Evolutionary conservation across 2,797 vertebrate species (phyloP).

Genomic region (Bryconaethiops microstoma): DNA sequence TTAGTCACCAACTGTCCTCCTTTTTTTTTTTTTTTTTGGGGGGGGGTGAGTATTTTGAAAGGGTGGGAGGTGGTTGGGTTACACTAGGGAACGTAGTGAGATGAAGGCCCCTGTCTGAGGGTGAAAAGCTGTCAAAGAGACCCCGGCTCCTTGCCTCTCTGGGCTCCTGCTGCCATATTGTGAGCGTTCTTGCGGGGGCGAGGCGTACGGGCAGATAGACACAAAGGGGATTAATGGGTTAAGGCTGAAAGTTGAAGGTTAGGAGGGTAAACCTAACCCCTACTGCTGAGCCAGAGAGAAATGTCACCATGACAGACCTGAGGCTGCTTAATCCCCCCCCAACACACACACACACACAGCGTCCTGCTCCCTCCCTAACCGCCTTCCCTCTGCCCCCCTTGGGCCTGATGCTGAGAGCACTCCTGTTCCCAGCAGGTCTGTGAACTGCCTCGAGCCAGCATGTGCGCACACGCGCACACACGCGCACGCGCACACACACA

Average conservation of each 20-base stretch:
- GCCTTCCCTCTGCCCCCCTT: conserved; percentile 46
- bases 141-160: conserved; percentile 52
- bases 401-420: conserved; percentile 53
- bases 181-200: conserved; percentile 50
- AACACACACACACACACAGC: conserved; percentile 10
- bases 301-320: conserved; percentile 82
- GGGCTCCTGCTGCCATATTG: conserved; percentile 60
- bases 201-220: conserved; percentile 66
- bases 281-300: conserved; percentile 79
- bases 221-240: conserved; percentile 76
- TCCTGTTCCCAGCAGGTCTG: conserved; percentile 63
- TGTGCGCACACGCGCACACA: conserved; percentile 39
- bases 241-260: conserved; percentile 86
- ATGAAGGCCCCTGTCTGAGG: conserved; percentile 59
- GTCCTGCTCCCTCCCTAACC: conserved; percentile 50
- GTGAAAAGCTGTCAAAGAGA: conserved; percentile 62
- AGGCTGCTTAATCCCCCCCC: conserved; percentile 69
- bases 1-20: conserved; percentile 58
- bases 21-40: conserved; percentile 24
- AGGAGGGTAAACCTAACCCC: conserved; percentile 79
- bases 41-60: not conserved
- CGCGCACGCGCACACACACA: conserved; percentile 35
- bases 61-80: conserved; percentile 27
- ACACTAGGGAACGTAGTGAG: conserved; percentile 57
- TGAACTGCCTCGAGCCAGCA: conserved; percentile 50